Evolutionary conservation across 2,888 invertebrate genomes (phyloP).

Genomic region (Tortricodes alternella): DNA sequence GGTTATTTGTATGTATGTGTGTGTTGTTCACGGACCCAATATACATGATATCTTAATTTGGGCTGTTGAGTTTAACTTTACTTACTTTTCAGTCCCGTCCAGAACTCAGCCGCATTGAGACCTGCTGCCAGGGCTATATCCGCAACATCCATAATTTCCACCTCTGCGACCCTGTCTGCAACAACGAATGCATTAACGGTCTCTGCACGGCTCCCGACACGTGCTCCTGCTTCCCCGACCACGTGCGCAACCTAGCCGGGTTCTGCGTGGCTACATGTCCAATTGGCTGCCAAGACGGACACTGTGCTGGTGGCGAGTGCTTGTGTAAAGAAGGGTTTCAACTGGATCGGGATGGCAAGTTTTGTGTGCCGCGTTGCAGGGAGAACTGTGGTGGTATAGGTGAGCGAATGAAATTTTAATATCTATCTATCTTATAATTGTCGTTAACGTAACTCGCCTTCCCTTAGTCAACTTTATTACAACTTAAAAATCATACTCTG

Average conservation of each 20-base stretch:
- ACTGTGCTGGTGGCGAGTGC: slow-evolving; percentile 84
- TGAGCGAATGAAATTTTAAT: too few relatives aligned
- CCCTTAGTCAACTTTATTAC: too few relatives aligned
- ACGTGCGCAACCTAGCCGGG: slow-evolving; percentile 77
- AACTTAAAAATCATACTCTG: too few relatives aligned
- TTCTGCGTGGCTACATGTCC: slow-evolving; percentile 86
- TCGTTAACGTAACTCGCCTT: too few relatives aligned
- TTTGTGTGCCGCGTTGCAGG: slow-evolving; percentile 84
- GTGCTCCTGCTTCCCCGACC: slow-evolving; percentile 85
- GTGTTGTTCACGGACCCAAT: too few relatives aligned
- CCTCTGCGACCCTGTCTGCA: slow-evolving; percentile 84
- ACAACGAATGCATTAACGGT: slow-evolving; percentile 83
- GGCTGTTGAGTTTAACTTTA: too few relatives aligned
- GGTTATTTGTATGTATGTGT: too few relatives aligned
- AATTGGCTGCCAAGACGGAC: slow-evolving; percentile 86
- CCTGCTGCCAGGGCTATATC: slow-evolving; percentile 88
- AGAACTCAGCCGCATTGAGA: slow-evolving; percentile 84
- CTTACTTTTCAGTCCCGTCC: slow-evolving; percentile 78
- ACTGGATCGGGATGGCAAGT: slow-evolving; percentile 80
- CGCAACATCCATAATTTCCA: slow-evolving; percentile 81
- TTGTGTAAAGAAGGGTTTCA: slow-evolving; percentile 84
- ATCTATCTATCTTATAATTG: too few relatives aligned
- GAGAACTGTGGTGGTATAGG: slow-evolving; percentile 78
- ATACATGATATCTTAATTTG: too few relatives aligned
- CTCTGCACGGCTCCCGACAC: slow-evolving; percentile 85